These are phyloP conservation scores for Carollia perspicillata DNA, from an alignment of 2,113 vertebrate genomes.

Conservation along the genomic window DNA sequence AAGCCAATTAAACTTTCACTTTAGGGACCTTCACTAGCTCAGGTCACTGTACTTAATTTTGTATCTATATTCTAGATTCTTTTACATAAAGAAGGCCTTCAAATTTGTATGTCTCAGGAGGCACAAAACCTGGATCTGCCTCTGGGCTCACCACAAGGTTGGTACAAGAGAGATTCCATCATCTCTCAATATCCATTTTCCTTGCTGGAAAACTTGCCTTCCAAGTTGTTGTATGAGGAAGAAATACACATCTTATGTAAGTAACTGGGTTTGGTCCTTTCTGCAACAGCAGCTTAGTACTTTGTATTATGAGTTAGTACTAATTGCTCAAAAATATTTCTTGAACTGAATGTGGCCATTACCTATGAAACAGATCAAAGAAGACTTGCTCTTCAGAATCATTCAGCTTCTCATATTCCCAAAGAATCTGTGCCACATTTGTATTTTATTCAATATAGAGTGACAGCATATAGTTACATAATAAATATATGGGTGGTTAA, in stretches of 20 bases:
- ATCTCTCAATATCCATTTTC: not conserved
- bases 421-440: not conserved
- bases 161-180: not conserved
- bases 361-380: not conserved
- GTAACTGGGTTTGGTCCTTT: not conserved
- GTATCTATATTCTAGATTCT: not conserved
- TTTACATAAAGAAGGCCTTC: not conserved
- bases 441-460: not conserved
- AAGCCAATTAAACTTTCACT: not conserved
- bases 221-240: too few relatives aligned
- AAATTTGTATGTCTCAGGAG: not conserved
- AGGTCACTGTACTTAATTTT: not conserved
- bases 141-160: not conserved
- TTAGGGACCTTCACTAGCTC: not conserved
- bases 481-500: not conserved
- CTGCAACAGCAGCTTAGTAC: not conserved
- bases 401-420: not conserved
- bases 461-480: not conserved
- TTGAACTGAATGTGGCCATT: not conserved
- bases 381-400: not conserved
- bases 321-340: not conserved
- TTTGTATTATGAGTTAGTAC: not conserved
- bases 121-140: not conserved
- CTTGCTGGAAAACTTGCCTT: not conserved
- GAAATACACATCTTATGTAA: not conserved